These are phyloP conservation scores for Drosophila recens DNA, from an alignment of 2,888 invertebrate genomes.

Conservation along the genomic window DNA sequence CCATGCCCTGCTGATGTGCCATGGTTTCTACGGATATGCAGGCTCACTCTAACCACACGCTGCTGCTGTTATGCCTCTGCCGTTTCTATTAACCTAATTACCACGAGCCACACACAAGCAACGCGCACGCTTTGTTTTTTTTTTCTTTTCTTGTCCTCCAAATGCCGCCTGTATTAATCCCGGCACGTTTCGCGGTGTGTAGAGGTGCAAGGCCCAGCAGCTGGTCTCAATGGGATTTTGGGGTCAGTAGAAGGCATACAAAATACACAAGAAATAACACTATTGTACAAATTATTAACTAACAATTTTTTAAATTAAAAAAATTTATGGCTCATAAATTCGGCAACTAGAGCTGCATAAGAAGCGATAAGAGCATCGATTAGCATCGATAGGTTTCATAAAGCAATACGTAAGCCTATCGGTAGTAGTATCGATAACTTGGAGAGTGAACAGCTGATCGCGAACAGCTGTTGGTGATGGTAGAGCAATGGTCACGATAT, in stretches of 20 bases:
- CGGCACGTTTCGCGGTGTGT: slow-evolving; percentile 32
- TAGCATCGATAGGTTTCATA: no score
- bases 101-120: no score
- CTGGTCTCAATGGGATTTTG: slow-evolving; percentile 7
- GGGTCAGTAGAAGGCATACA: slow-evolving; percentile 28
- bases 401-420: slow-evolving; percentile 5
- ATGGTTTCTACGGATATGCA: slow-evolving; percentile 41
- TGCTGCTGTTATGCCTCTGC: slow-evolving; percentile 47
- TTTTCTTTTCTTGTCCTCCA: slow-evolving; percentile 33
- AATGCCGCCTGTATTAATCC: slow-evolving; percentile 46
- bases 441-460: slow-evolving; percentile 33
- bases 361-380: slow-evolving; percentile 39
- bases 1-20: slow-evolving; percentile 88
- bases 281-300: slow-evolving; percentile 59
- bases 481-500: slow-evolving; percentile 16
- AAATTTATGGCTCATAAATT: slow-evolving; percentile 34
- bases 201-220: slow-evolving; percentile 4
- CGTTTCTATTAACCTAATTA: slow-evolving; percentile 73
- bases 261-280: slow-evolving; percentile 28
- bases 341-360: slow-evolving; percentile 45
- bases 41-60: slow-evolving; percentile 29
- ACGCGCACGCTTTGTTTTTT: slow-evolving; percentile 61
- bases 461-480: slow-evolving; percentile 31
- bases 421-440: no score
- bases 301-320: slow-evolving; percentile 65